Evolutionary conservation across 2,797 vertebrate genomes (phyloP), one percentile per base, ranked within the genome.

Genomic region (Cuculus canorus): DNA sequence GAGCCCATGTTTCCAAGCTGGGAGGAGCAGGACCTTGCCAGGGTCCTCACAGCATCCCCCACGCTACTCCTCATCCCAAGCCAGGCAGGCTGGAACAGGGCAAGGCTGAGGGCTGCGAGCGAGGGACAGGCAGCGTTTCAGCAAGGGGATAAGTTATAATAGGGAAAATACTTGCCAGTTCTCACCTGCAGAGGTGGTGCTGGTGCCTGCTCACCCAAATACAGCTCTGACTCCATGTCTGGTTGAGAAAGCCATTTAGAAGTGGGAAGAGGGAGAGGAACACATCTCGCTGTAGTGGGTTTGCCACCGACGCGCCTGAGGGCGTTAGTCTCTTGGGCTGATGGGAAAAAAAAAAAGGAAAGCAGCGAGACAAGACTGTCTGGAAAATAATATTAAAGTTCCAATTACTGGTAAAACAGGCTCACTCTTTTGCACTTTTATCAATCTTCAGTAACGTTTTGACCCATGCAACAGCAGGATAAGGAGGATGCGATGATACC

Each of bases 361-460:
- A 88, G 30, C 45, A 57, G 57, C 50, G n/a, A 91, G 57, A 88
- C n/a, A 70, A 91, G 80, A 70, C 54, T 57, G 41, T 52, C 82
- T 5, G 30, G 72, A 83, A 91, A 76, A 50, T 86, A 86, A 72
- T 63, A 66, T 7, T 41, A 48, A 82, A 59, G 43, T 84, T 87
- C 45, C 16, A 14, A 66, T 88, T 81, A 41, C 54, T 69, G 66
- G 53, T 75, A 48, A 94, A 93, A 75, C 60, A 69, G 90, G 57
- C 32, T 80, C 47, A 24, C 37, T 63, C 82, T 85, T 92, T 93
- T 73, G 18, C 52, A 53, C 28, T 90, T 91, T 92, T 93, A 57
- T 90, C 72, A 43, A 28, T 72, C 39, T 79, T 85, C 61, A 30
- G 56, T 53, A 83, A 63, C 2, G 3, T 77, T 92, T 63, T 92